Evolutionary conservation across 64 coral and sea anemone genomes (phyloP).

Genomic region (Cladopsammia gracilis): DNA sequence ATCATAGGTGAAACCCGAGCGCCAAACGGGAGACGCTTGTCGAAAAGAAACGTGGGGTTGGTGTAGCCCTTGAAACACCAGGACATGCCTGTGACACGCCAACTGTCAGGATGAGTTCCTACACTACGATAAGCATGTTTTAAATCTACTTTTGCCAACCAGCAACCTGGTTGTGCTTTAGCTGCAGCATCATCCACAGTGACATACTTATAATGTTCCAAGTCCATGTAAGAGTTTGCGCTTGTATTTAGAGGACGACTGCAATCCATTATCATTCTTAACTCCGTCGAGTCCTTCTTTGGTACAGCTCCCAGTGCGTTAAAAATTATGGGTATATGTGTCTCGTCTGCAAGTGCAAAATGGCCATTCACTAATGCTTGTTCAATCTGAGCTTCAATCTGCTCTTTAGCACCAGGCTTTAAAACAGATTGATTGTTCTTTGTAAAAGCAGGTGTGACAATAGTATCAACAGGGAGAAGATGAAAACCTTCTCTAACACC

Average conservation of each 20-base stretch:
- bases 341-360: background rate
- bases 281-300: background rate
- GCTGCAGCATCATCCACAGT: background rate
- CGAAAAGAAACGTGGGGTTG: too few relatives aligned
- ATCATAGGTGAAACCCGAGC: too few relatives aligned
- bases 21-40: too few relatives aligned
- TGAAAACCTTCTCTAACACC: slow-evolving; percentile 49
- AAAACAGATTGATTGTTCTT: slow-evolving; percentile 9
- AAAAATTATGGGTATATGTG: background rate
- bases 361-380: background rate
- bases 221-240: background rate
- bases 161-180: background rate
- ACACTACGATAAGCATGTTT: slow-evolving; percentile 45
- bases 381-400: background rate
- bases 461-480: slow-evolving; percentile 27
- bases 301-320: slow-evolving; percentile 41
- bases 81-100: slow-evolving; percentile 16
- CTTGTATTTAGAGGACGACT: background rate
- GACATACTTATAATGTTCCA: too few relatives aligned
- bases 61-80: slow-evolving; percentile 49
- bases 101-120: slow-evolving; percentile 51
- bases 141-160: slow-evolving; percentile 56
- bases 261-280: slow-evolving; percentile 26
- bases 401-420: background rate
- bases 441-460: background rate